Base-by-base conservation (phyloP, 2,888 invertebrate species). In the Lasioglossum vierecki region DNA sequence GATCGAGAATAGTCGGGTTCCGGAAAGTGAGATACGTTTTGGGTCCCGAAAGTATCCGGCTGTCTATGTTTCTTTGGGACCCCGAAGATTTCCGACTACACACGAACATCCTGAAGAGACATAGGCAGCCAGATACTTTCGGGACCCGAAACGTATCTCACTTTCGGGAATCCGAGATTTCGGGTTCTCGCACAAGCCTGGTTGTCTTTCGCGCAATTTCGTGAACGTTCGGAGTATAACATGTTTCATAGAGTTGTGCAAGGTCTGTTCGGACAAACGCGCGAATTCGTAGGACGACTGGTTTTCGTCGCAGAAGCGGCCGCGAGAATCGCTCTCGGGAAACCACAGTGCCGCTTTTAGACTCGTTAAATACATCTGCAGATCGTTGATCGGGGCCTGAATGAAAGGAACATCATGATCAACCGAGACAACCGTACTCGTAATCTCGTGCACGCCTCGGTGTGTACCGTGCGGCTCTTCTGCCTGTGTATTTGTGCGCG, bases 351-450 rank as follows among this genome's bases (percentile, higher is more conserved):
- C 86, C 71, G 86, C 86, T 83, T 87, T 86, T 87, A 87, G 87
- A 86, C 86, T 87, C 86, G 83, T 88, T 88, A 89, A 86, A 89
- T 83, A 80, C 90, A 89, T 89, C 89, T 86, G 88, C 83, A 81
- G 88, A 85, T 90, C 89, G 88, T 90, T 89, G 88, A 90, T 90
- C 89, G 90, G 75, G 73, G 75, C 72, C 81, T 88, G 88, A 89
- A 90, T 90, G 90, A 90, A 90, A 90, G 90, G 89, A 89, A 90
- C 89, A 88, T 90, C 89, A 83, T 80, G 88, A 90, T 89, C 88
- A 81, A 71, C 73, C 90, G 89, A 80, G 90, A 83, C 88, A 82
- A 87, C 87, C 88, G 85, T 87, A 73, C 79, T 88, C 85, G 88
- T 83, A 88, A 90, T 88, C 88, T 82, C 78, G 76, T 57, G 79